Conservation (phyloP, 2,797 vertebrate genomes). For the Syndactyla subalaris region DNA sequence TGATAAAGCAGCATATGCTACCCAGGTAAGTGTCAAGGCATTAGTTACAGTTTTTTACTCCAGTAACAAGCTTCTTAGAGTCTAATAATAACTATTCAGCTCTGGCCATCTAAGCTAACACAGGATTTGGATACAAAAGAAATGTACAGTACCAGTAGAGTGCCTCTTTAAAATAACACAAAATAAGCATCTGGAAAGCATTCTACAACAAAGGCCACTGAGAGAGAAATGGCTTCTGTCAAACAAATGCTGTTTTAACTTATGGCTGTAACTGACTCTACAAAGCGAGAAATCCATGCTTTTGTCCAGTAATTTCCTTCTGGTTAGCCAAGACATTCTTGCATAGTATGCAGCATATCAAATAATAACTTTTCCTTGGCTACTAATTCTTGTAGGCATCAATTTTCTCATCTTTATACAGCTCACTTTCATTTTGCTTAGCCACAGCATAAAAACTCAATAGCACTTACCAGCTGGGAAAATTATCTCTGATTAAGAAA, state of each 20-base stretch:
- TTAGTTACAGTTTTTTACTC: neutral
- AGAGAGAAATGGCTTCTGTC: neutral
- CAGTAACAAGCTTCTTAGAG: neutral
- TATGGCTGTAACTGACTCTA: neutral
- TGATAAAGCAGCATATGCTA: neutral
- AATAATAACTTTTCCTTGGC: conserved; percentile 20
- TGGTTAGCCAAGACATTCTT: conserved; percentile 15
- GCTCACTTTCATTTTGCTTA: conserved; percentile 43
- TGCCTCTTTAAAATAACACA: neutral
- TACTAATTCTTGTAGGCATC: conserved; percentile 31
- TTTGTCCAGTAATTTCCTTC: conserved; percentile 11
- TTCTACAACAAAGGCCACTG: conserved; percentile 20
- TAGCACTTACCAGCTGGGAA: conserved; percentile 41
- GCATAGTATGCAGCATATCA: neutral
- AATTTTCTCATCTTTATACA: conserved; percentile 36
- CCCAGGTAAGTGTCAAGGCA: neutral
- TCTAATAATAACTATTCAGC: neutral
- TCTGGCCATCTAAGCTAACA: neutral
- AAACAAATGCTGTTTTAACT: conserved; percentile 3
- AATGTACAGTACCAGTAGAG: neutral
- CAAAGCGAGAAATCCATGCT: neutral
- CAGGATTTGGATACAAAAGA: neutral
- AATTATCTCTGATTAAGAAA: conserved; percentile 35
- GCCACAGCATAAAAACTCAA: conserved; percentile 35
- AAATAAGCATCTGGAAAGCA: neutral